Percentiles rank a stretch among this genome's conserved stretches.
phyloP scores from a whole-genome alignment of 2,113 vertebrate species.

The Callionymus lyra region DNA sequence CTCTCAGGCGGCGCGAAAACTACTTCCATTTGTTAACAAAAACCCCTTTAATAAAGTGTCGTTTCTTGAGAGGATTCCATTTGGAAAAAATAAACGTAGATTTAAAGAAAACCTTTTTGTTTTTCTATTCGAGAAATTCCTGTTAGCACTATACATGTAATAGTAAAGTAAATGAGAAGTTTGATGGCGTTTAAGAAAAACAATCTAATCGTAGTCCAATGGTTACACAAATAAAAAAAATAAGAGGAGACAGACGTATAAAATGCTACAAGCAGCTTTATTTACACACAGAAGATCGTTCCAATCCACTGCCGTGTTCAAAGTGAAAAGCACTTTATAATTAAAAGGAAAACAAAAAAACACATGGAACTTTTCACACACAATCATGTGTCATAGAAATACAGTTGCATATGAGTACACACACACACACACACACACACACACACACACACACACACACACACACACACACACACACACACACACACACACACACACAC shows the following conservation, averaged over 20 bases:
- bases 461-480: neutral
- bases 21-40: neutral
- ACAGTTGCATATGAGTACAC: too few relatives aligned
- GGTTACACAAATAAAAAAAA: too few relatives aligned
- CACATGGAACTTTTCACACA: too few relatives aligned
- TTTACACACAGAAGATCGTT: neutral
- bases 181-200: too few relatives aligned
- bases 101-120: too few relatives aligned
- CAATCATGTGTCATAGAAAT: neutral
- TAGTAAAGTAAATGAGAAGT: too few relatives aligned
- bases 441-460: neutral
- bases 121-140: too few relatives aligned
- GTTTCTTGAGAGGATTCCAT: too few relatives aligned
- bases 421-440: neutral
- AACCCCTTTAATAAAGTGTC: too few relatives aligned
- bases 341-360: constrained; percentile 2
- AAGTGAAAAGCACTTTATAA: constrained; percentile 27
- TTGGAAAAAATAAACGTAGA: too few relatives aligned
- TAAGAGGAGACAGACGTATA: constrained; percentile 1
- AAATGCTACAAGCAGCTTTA: constrained; percentile 2
- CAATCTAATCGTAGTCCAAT: too few relatives aligned
- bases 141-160: too few relatives aligned
- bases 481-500: neutral
- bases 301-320: neutral
- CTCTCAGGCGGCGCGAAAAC: constrained; percentile 19